Evolutionary conservation across 2,113 vertebrate species (phyloP).

Genomic region (Hippolais icterina): DNA sequence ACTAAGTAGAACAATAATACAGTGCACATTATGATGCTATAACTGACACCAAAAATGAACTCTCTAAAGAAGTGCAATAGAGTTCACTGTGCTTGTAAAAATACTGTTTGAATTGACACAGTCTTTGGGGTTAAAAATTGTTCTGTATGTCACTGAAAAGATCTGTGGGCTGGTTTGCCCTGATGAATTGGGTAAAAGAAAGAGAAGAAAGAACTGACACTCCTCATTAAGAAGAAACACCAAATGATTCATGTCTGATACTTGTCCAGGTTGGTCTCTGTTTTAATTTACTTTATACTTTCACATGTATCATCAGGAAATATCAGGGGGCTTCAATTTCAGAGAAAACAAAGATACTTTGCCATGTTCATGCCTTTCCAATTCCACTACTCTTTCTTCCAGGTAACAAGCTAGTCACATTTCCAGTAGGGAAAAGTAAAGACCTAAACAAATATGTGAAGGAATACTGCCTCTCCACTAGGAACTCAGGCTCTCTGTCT

Average conservation of each 20-base stretch:
- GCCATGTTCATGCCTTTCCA: background rate
- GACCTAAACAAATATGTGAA: background rate
- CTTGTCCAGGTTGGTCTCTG: background rate
- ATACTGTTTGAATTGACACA: background rate
- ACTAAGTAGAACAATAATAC: conserved; percentile 51
- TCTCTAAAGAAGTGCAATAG: conserved; percentile 43
- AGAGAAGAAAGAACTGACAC: background rate
- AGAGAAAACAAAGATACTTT: background rate
- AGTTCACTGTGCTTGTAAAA: conserved; percentile 25
- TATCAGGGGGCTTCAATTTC: background rate
- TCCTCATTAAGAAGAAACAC: background rate
- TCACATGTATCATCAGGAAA: background rate
- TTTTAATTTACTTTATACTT: background rate
- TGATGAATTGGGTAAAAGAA: background rate
- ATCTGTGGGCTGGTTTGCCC: background rate
- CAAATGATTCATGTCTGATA: background rate
- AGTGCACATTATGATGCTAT: background rate
- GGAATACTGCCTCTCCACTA: background rate
- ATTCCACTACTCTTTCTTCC: background rate
- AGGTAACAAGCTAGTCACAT: background rate
- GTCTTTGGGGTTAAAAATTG: background rate
- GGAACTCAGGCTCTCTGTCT: background rate
- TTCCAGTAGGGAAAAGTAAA: background rate
- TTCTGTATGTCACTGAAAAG: background rate
- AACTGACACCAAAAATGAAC: conserved; percentile 61